Conservation (phyloP, 2,113 vertebrate genomes). For the Pachycephala philippinensis region DNA sequence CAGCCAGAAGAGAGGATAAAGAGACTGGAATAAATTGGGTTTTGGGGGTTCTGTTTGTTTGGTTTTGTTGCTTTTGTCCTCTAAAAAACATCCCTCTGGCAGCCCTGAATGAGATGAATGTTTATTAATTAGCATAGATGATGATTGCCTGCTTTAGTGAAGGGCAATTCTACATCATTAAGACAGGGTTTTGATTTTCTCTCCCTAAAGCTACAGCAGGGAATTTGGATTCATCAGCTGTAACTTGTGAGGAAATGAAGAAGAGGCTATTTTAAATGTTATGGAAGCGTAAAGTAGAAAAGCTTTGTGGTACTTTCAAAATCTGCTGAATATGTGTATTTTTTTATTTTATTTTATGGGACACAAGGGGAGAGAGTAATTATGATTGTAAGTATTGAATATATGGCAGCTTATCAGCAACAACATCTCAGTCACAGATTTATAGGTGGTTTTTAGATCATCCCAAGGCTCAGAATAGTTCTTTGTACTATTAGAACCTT, state of each 20-base stretch:
- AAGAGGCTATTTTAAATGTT: not conserved
- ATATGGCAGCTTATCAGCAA: not conserved
- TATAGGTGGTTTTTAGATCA: not conserved
- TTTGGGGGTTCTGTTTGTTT: not conserved
- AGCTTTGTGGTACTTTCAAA: not conserved
- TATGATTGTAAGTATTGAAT: not conserved
- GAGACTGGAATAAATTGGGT: not conserved
- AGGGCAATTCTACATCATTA: not conserved
- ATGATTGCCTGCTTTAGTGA: not conserved
- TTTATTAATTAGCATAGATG: conserved; percentile 22
- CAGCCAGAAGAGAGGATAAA: not conserved
- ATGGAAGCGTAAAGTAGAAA: not conserved
- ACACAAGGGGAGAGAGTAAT: not conserved
- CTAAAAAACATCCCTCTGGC: not conserved
- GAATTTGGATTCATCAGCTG: not conserved
- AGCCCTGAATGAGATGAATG: not conserved
- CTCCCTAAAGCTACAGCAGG: not conserved
- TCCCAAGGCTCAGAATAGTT: not conserved
- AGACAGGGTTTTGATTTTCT: not conserved
- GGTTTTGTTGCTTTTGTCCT: not conserved
- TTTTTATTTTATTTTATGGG: not conserved
- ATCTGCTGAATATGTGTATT: not conserved
- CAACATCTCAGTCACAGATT: not conserved
- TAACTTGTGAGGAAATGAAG: not conserved
- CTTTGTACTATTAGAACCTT: not conserved